Evolutionary conservation across 2,797 vertebrate species (phyloP), one percentile per base, ranked within the genome.

Genomic region (Centropyge bicolor): DNA sequence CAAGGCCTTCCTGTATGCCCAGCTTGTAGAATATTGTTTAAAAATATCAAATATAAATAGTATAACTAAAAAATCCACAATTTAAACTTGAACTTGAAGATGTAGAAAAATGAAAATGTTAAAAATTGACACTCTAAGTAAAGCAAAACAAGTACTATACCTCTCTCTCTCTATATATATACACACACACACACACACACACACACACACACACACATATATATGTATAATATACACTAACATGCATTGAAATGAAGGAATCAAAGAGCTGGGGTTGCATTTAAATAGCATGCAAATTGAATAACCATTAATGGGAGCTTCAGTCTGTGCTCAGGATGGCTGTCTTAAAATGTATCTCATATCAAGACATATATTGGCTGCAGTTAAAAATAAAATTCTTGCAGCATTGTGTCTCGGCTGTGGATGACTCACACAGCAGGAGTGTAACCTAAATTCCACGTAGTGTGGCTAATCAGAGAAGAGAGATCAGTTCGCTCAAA

Each of bases 401-500:
- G 35, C n/a, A 41, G 31, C 17, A 10, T 45, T 70, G 24, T 65
- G n/a, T 72, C 38, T 5, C 13, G 24, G 27, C 22, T 6, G 52
- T 16, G 13, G 69, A 59, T 63, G 38, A 68, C 49, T 31, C 27
- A 67, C 20, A 19, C 17, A 22, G 57, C 55, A 62, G 14, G 14
- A 19, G n/a, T 54, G 9, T 56, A 67, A 72, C 68, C 56, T 62
- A 51, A 76, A 56, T 71, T 55, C 55, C 27, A 48, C 0, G 0
- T 74, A 36, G 4, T 69, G 13, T 43, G 43, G 13, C 8, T 63
- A 35, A 73, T 61, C 48, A 46, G 27, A 49, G 38, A 48, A 11
- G 8, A 66, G 35, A 62, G 16, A 66, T 66, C 31, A 20, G 46
- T 49, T 68, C 24, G 36, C 27, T 31, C 8, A 36, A 36, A 60